Evolutionary conservation across 2,113 vertebrate genomes (phyloP).

Genomic region (Mionectes macconnelli): DNA sequence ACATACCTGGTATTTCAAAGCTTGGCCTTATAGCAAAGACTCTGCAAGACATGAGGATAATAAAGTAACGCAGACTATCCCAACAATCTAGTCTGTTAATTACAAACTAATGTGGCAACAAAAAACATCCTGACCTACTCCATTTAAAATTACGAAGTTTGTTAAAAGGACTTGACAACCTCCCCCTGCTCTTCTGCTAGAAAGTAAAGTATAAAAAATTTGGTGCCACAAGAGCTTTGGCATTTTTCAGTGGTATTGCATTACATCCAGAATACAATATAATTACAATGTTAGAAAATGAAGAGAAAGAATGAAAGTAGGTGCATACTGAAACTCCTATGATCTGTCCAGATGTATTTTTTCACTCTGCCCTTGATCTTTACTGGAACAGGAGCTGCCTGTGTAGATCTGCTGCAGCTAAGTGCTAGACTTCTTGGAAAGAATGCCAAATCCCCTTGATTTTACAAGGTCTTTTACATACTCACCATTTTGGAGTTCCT

Average conservation of each 20-base stretch:
- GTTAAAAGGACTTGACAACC: not conserved
- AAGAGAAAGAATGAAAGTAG: not conserved
- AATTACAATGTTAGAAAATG: not conserved
- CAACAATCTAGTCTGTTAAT: not conserved
- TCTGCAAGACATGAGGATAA: not conserved
- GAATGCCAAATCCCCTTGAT: not conserved
- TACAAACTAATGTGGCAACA: not conserved
- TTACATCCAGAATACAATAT: not conserved
- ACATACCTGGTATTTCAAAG: not conserved
- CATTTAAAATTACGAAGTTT: not conserved
- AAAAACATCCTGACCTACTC: not conserved
- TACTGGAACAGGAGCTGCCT: not conserved
- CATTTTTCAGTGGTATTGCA: not conserved
- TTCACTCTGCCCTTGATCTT: not conserved
- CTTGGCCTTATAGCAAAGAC: not conserved
- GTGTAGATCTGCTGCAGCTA: not conserved
- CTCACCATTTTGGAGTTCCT: not conserved
- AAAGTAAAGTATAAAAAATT: not conserved
- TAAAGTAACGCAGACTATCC: not conserved
- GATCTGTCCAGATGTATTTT: not conserved
- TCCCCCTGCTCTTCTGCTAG: not conserved
- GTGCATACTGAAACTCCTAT: not conserved
- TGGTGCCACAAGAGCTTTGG: not conserved
- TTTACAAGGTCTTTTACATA: not conserved
- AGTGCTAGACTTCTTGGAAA: not conserved